These are phyloP conservation scores for Alca torda DNA, from an alignment of 2,797 vertebrate genomes.

Conservation along the genomic window DNA sequence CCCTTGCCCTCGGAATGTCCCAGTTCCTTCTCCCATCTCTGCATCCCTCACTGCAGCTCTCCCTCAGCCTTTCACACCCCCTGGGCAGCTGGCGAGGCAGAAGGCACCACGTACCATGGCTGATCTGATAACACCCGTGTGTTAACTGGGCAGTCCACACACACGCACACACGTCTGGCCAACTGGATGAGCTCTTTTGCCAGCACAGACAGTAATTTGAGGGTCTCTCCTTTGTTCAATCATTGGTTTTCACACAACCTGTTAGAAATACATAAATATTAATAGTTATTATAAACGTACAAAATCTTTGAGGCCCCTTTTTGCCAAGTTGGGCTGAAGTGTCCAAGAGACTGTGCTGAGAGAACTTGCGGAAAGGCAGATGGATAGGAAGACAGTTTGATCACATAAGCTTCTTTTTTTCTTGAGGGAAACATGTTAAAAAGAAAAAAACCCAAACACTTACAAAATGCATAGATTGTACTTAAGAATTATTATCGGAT, in stretches of 20 bases:
- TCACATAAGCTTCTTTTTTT: neutral
- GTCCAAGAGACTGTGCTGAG: neutral
- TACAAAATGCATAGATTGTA: neutral
- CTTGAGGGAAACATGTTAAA: neutral
- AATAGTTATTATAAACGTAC: neutral
- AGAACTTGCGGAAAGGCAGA: neutral
- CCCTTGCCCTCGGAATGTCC: neutral
- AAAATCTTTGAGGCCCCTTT: neutral
- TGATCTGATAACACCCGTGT: neutral
- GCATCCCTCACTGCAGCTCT: neutral
- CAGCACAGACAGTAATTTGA: neutral
- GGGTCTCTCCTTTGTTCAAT: neutral
- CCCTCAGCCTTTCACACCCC: neutral
- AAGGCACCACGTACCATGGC: rapidly evolving
- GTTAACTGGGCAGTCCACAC: neutral
- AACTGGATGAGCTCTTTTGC: neutral
- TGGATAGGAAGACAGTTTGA: neutral
- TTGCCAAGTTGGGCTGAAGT: neutral
- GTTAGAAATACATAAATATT: neutral
- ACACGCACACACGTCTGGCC: neutral
- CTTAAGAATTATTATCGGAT: neutral
- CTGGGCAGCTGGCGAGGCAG: neutral
- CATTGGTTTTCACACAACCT: neutral
- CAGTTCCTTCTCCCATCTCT: neutral
- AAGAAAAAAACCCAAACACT: neutral